phyloP scores from a whole-genome alignment of 2,888 invertebrate genomes.

The Cactoblastis cactorum region DNA sequence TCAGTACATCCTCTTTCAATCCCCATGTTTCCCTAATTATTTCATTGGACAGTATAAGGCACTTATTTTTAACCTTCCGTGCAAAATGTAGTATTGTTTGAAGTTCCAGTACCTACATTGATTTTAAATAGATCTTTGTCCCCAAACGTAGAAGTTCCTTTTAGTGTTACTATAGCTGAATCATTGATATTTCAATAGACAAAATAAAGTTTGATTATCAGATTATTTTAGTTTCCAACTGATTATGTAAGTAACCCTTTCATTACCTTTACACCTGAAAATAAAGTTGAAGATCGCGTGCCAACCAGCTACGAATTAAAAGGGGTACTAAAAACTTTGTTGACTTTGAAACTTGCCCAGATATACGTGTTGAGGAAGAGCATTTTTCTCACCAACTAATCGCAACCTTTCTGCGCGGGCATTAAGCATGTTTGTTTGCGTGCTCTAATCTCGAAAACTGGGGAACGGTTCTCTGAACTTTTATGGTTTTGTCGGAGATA shows the following conservation, averaged over 20 bases:
- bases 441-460: background rate
- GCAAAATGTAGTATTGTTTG: too few relatives aligned
- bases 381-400: conserved; percentile 3
- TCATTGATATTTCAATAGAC: too few relatives aligned
- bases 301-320: background rate
- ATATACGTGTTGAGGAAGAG: background rate
- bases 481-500: background rate
- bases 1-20: too few relatives aligned
- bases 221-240: background rate
- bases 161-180: too few relatives aligned
- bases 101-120: too few relatives aligned
- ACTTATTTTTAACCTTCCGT: too few relatives aligned
- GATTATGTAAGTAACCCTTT: background rate
- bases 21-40: too few relatives aligned
- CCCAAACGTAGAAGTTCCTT: too few relatives aligned
- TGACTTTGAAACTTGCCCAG: conserved; percentile 1
- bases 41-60: too few relatives aligned
- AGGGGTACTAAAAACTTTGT: conserved; percentile 2
- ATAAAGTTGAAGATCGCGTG: background rate
- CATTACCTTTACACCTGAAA: background rate
- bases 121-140: too few relatives aligned
- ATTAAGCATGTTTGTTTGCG: conserved; percentile 4
- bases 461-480: background rate
- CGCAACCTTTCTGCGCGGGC: background rate
- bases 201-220: too few relatives aligned